Conservation (phyloP, 2,888 invertebrate species). For the Lasioglossum marginatum region DNA sequence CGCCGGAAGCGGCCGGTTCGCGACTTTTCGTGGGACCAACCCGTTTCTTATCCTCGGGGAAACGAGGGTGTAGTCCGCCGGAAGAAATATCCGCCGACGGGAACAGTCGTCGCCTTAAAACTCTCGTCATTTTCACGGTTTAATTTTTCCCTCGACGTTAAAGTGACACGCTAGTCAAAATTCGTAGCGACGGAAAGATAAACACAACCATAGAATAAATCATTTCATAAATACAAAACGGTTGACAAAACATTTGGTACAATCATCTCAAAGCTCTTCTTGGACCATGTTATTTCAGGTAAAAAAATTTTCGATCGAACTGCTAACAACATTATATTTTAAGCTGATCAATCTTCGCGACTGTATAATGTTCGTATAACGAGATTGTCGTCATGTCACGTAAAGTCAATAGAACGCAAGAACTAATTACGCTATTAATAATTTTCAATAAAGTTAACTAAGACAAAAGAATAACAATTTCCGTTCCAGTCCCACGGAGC, state of each 20-base stretch:
- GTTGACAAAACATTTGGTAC: no score
- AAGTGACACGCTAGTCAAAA: not conserved
- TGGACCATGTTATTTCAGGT: no score
- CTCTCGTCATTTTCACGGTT: not conserved
- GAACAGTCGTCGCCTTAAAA: not conserved
- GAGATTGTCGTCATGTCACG: not conserved
- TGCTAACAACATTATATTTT: no score
- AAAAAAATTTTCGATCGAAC: no score
- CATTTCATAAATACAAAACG: not conserved
- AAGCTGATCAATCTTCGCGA: no score
- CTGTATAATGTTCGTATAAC: not conserved
- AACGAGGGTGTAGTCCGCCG: not conserved
- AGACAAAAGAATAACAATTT: not conserved
- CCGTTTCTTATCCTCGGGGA: conserved; percentile 2
- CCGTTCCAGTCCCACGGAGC: not conserved
- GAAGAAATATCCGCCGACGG: not conserved
- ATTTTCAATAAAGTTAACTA: not conserved
- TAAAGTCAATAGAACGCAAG: not conserved
- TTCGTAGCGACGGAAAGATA: not conserved
- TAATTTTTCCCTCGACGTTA: not conserved
- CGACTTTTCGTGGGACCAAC: conserved; percentile 49
- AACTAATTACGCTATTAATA: not conserved
- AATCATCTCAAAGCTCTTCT: no score
- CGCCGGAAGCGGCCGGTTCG: conserved; percentile 22
- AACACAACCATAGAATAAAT: not conserved